phyloP scores from a whole-genome alignment of 1,140 invertebrate species.

The Rhagoletis pomonella region DNA sequence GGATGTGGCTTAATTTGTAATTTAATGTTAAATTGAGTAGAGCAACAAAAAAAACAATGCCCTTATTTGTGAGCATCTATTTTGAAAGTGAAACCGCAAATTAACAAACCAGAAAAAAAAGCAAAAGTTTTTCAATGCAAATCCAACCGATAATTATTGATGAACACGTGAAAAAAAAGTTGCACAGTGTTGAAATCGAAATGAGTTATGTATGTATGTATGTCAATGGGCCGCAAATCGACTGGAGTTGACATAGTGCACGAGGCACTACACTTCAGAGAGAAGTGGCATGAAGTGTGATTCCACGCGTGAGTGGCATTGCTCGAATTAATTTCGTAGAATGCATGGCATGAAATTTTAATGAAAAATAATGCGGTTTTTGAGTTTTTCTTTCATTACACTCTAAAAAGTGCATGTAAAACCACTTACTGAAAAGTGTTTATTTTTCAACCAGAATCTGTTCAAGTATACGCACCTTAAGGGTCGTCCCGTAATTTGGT shows the following conservation, averaged over 20 bases:
- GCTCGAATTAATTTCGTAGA: neutral
- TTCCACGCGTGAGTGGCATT: neutral
- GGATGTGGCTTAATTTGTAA: neutral
- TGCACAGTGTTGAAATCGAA: neutral
- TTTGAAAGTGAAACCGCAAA: neutral
- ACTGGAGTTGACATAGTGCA: neutral
- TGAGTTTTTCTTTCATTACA: neutral
- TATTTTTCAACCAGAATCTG: too few species aligned
- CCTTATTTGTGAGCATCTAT: neutral
- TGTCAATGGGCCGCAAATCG: slow-evolving; percentile 15
- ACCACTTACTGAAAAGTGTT: too few species aligned
- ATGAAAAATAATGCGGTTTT: neutral
- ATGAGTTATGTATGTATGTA: neutral
- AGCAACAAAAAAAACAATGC: neutral
- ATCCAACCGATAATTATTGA: neutral
- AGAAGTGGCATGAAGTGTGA: neutral
- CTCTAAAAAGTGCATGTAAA: too few species aligned
- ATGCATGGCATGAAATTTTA: neutral
- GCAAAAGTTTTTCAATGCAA: neutral
- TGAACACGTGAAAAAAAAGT: neutral
- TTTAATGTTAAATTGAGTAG: neutral
- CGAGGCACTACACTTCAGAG: neutral
- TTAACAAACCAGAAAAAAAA: slow-evolving; percentile 6
- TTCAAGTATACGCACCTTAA: too few species aligned
- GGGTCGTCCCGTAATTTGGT: too few species aligned